Base-by-base conservation (phyloP, 2,797 vertebrate species). In the Heterohyrax brucei region DNA sequence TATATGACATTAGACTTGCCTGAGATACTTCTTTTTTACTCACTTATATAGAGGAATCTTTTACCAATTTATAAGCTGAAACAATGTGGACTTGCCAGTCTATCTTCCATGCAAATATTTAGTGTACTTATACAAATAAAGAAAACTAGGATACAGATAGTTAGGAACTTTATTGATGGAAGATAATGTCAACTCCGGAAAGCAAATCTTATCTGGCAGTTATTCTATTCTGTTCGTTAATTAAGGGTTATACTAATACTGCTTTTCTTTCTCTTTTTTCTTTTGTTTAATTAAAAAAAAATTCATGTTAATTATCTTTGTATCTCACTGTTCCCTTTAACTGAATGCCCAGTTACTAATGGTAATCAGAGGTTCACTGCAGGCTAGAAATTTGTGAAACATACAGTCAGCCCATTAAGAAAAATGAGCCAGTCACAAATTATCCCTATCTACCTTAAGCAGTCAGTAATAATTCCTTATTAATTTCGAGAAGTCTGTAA, bases 401-500 rank as follows among this genome's bases (percentile, higher is more conserved):
- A 80, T 59, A 39, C 21, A 53, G 30, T 56, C 44, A 61, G 53
- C 6, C 16, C 50, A 48, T 14, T 46, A 24, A 78, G 64, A 44
- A 89, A 92, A 68, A 68, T 46, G 10, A 88, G 13, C 66, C 78
- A 86, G 28, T 46, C 7, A 76, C 19, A 10, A 10, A 26, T 78
- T 85, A n/a, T 61, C 5, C 92, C 18, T 59, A 39, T 28, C 16
- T 5, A 24, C 10, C n/a, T 16, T 46, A 56, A 79, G 1, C 28
- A 79, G 7, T 77, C 26, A 68, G 19, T 70, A 73, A 80, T 30
- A 92, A 73, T 50, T 73, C 59, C 19, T 66, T 88, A 76, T 33
- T 66, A 79, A 73, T 21, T 77, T 24, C 72, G n/a, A 94, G 33
- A 90, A 92, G 94, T 64, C 28, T 89, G 19, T 64, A 73, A 93